Evolutionary conservation across 2,888 invertebrate genomes (phyloP).

Genomic region (Cephonodes hylas): DNA sequence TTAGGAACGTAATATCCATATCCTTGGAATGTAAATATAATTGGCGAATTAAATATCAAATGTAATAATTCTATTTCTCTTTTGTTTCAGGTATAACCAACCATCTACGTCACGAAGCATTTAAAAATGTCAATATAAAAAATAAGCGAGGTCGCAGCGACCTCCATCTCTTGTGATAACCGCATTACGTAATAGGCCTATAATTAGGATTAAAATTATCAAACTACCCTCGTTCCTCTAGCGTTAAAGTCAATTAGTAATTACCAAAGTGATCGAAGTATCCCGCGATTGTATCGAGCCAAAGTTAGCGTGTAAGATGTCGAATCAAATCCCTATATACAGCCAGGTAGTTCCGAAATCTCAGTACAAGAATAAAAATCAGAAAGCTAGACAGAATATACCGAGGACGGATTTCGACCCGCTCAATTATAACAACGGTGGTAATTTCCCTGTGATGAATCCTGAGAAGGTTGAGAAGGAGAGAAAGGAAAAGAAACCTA

Average conservation of each 20-base stretch:
- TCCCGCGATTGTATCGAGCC: slow-evolving; percentile 31
- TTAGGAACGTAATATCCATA: too few species aligned
- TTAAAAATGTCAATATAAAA: slow-evolving; percentile 13
- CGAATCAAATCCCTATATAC: slow-evolving; percentile 76
- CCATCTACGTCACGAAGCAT: slow-evolving; percentile 9
- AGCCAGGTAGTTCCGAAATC: slow-evolving; percentile 76
- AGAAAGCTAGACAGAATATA: slow-evolving; percentile 40
- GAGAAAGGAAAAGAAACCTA: slow-evolving; percentile 38
- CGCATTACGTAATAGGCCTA: slow-evolving; percentile 39
- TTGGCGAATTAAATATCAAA: too few species aligned
- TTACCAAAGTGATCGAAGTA: slow-evolving; percentile 57
- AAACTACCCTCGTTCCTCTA: slow-evolving; percentile 62
- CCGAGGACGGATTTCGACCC: slow-evolving; percentile 83
- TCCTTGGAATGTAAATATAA: too few species aligned
- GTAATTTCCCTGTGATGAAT: slow-evolving; percentile 51
- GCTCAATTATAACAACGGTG: slow-evolving; percentile 82
- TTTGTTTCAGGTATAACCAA: slow-evolving; percentile 36
- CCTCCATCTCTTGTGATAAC: slow-evolving; percentile 41
- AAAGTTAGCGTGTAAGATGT: slow-evolving; percentile 67
- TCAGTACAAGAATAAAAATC: slow-evolving; percentile 56
- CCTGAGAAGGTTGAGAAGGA: slow-evolving; percentile 48
- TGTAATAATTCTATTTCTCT: slow-evolving; percentile 13
- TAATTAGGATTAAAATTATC: slow-evolving; percentile 30
- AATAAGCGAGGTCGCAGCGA: slow-evolving; percentile 12
- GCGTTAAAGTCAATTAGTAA: slow-evolving; percentile 59